These are phyloP conservation scores for Drosophila birchii DNA, from an alignment of 2,888 invertebrate species.

Conservation along the genomic window DNA sequence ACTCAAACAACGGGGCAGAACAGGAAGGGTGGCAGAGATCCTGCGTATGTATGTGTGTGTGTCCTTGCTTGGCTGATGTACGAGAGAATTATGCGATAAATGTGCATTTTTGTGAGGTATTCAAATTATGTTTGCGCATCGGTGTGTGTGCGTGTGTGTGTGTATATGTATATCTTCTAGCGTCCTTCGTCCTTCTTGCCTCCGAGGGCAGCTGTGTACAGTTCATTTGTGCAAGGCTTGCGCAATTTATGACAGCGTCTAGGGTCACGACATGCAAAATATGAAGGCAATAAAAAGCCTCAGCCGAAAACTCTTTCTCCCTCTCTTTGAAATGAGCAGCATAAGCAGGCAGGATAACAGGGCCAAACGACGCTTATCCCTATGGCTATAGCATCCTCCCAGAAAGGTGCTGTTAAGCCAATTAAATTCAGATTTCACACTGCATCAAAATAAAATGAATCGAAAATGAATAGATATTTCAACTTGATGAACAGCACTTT, in stretches of 20 bases:
- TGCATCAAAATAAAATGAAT: neutral
- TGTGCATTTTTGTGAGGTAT: slow-evolving; percentile 60
- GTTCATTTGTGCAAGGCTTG: slow-evolving; percentile 49
- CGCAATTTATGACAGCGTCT: slow-evolving; percentile 51
- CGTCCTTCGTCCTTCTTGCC: neutral
- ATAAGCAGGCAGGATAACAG: neutral
- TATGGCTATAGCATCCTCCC: slow-evolving; percentile 10
- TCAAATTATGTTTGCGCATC: slow-evolving; percentile 53
- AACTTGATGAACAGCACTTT: neutral
- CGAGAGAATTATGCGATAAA: slow-evolving; percentile 62
- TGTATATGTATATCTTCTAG: neutral
- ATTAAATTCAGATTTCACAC: slow-evolving; percentile 12
- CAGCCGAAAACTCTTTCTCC: slow-evolving; percentile 15
- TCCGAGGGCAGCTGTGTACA: slow-evolving; percentile 20
- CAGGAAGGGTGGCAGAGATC: neutral
- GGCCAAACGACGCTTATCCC: slow-evolving; percentile 16
- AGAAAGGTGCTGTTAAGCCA: slow-evolving; percentile 36
- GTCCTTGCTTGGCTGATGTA: slow-evolving; percentile 45
- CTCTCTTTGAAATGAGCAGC: neutral
- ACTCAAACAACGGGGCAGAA: neutral
- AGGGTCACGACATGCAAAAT: slow-evolving; percentile 49
- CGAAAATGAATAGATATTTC: neutral
- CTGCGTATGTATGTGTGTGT: slow-evolving; percentile 15
- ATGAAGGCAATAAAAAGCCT: slow-evolving; percentile 51
- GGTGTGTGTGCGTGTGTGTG: slow-evolving; percentile 21